A percentile compares a stretch with the other conserved stretches of the same genome.
phyloP scores from a whole-genome alignment of 2,888 invertebrate species.

The Eustalomyia histrio region DNA sequence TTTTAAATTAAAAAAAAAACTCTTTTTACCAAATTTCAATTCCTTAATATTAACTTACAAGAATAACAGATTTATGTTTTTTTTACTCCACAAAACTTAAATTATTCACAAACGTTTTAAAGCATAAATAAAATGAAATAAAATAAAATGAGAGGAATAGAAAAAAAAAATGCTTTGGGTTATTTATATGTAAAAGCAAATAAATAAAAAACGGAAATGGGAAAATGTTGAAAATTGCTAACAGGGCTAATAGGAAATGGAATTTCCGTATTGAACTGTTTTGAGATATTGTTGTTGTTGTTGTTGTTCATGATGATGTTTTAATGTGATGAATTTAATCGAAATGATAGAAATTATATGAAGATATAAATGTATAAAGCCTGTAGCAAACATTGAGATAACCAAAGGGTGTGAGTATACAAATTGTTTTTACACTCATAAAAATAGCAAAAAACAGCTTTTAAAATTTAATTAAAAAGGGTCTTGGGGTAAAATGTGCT shows the following conservation, averaged over 20 bases:
- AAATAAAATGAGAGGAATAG: background rate
- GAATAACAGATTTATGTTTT: too few relatives aligned
- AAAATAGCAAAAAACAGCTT: too few relatives aligned
- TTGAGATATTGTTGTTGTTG: conserved; percentile 5
- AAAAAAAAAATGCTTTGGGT: conserved; percentile 12
- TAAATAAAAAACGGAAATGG: conserved; percentile 56
- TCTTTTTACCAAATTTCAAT: too few relatives aligned
- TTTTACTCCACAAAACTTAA: conserved; percentile 14
- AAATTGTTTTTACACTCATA: too few relatives aligned
- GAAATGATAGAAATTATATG: conserved; percentile 5
- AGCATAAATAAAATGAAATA: conserved; percentile 4
- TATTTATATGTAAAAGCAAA: conserved; percentile 30
- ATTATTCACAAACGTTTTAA: conserved; percentile 27
- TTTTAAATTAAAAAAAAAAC: too few relatives aligned
- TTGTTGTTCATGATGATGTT: conserved; percentile 21
- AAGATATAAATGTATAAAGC: too few relatives aligned
- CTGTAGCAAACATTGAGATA: too few relatives aligned
- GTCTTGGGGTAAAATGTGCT: too few relatives aligned
- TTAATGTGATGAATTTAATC: conserved; percentile 24
- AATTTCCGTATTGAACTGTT: conserved; percentile 56
- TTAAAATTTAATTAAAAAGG: too few relatives aligned
- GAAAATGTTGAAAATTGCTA: conserved; percentile 56
- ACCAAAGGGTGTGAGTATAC: too few relatives aligned
- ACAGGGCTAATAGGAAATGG: conserved; percentile 62
- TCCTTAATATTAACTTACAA: too few relatives aligned